Evolutionary conservation across 2,113 vertebrate genomes (phyloP).

Genomic region (Otocyon megalotis): DNA sequence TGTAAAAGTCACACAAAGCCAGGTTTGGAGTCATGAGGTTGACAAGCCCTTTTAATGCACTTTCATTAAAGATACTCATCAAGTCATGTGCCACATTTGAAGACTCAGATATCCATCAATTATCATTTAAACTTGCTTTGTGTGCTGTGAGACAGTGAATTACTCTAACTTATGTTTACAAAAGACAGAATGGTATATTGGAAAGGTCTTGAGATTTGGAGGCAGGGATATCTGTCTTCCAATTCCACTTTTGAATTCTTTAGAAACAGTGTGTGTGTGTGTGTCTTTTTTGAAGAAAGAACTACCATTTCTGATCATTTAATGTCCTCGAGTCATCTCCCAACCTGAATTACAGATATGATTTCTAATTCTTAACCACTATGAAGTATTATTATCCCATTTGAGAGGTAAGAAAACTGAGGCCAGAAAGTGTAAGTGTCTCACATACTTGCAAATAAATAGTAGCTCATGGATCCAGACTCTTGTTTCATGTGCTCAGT

Average conservation of each 20-base stretch:
- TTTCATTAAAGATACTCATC: slow-evolving; percentile 66
- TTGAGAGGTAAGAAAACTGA: slow-evolving; percentile 40
- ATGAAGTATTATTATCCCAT: background rate
- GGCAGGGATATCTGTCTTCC: background rate
- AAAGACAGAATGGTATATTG: background rate
- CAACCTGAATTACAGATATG: background rate
- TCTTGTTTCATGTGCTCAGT: background rate
- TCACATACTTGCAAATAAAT: background rate
- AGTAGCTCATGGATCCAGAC: background rate
- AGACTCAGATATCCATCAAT: slow-evolving; percentile 24
- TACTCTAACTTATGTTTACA: background rate
- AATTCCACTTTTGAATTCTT: slow-evolving; percentile 19
- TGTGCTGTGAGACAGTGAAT: background rate
- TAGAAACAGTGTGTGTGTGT: background rate
- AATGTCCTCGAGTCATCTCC: background rate
- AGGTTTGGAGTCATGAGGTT: slow-evolving; percentile 43
- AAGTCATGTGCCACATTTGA: slow-evolving; percentile 41
- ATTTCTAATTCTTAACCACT: background rate
- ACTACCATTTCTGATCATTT: background rate
- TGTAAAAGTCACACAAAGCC: slow-evolving; percentile 55
- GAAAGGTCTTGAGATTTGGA: background rate
- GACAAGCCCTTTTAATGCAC: background rate
- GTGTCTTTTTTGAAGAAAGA: background rate
- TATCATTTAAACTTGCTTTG: background rate
- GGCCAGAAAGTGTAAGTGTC: background rate